phyloP scores from a whole-genome alignment of 2,888 invertebrate species.

The Melangyna quadrimaculata region DNA sequence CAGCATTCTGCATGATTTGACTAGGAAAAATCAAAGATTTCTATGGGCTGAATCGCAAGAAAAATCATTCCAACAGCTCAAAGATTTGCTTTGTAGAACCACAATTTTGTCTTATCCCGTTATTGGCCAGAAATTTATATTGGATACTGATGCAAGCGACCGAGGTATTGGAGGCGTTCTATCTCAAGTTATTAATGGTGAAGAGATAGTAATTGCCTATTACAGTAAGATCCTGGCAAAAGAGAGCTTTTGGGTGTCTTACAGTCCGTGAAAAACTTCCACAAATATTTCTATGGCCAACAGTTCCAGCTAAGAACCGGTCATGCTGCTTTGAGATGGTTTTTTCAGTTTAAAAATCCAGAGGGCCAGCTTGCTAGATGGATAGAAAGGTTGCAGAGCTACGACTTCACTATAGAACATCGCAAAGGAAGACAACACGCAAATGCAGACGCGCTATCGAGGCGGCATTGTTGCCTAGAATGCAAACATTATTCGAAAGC shows the following conservation, averaged over 20 bases:
- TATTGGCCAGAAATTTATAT: slow-evolving; percentile 20
- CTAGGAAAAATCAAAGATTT: slow-evolving; percentile 9
- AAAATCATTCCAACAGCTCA: not conserved
- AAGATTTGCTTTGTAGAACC: slow-evolving; percentile 18
- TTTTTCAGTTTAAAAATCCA: not conserved
- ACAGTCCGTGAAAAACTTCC: not conserved
- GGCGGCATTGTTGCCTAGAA: not conserved
- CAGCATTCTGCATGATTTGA: slow-evolving; percentile 21
- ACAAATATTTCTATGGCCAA: not conserved
- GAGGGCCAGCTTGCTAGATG: not conserved
- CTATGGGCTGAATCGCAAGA: slow-evolving; percentile 9
- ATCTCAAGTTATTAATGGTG: slow-evolving; percentile 18
- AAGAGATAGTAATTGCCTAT: slow-evolving; percentile 47
- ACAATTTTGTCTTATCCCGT: slow-evolving; percentile 23
- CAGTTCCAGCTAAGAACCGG: not conserved
- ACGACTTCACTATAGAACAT: not conserved
- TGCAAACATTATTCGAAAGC: not conserved
- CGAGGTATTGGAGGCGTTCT: slow-evolving; percentile 44
- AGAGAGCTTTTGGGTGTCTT: not conserved
- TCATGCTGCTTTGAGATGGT: not conserved
- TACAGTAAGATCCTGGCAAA: slow-evolving; percentile 34
- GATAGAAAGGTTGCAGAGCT: slow-evolving; percentile 8
- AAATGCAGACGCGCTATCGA: not conserved
- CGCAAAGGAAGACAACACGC: not conserved
- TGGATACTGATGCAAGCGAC: slow-evolving; percentile 43